These are phyloP conservation scores for Corynorhinus townsendii DNA, from an alignment of 2,113 vertebrate species.

Conservation along the genomic window DNA sequence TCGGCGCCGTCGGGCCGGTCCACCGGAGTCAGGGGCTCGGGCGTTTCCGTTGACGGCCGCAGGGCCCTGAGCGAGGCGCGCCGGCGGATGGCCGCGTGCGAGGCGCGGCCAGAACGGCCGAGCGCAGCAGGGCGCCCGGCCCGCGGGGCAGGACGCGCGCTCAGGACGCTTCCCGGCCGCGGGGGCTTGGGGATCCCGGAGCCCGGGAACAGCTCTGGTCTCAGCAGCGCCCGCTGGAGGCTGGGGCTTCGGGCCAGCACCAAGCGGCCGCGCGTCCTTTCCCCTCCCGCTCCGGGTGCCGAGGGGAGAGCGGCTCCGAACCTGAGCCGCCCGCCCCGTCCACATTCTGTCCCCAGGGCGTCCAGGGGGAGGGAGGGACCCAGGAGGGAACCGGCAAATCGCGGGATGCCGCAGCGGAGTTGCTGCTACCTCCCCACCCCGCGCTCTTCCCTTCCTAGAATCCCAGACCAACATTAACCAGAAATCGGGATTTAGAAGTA, in stretches of 20 bases:
- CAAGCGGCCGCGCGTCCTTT: too few relatives aligned
- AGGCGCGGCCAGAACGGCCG: neutral
- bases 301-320: neutral
- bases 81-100: neutral
- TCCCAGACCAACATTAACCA: too few relatives aligned
- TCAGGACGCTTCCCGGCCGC: too few relatives aligned
- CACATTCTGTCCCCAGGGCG: neutral
- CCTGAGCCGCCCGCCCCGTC: neutral
- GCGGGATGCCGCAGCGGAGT: too few relatives aligned
- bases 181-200: neutral
- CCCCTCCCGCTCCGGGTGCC: too few relatives aligned
- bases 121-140: neutral
- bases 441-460: neutral
- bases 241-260: too few relatives aligned
- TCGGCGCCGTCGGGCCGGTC: slow-evolving; percentile 69
- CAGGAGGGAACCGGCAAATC: neutral
- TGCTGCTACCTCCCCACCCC: too few relatives aligned
- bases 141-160: neutral
- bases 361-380: neutral
- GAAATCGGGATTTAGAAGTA: too few relatives aligned
- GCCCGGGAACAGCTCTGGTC: neutral
- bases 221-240: neutral
- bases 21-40: neutral
- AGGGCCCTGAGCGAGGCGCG: neutral
- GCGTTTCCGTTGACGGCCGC: neutral